phyloP scores from a whole-genome alignment of 1,140 invertebrate genomes.

The Myzus persicae region DNA sequence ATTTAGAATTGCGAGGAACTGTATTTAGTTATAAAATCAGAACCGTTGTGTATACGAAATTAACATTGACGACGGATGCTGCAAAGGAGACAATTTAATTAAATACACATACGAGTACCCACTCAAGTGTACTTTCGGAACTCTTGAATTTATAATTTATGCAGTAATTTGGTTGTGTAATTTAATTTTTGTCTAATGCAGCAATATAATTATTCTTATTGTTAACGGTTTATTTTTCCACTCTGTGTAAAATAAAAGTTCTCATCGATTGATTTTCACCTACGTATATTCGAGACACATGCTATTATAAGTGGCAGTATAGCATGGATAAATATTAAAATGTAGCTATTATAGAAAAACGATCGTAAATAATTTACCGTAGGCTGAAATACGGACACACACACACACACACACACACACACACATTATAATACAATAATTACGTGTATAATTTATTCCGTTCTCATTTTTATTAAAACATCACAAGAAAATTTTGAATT shows the following conservation, averaged over 20 bases:
- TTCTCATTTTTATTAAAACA: conserved; percentile 29
- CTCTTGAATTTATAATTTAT: not conserved
- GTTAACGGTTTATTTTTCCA: not conserved
- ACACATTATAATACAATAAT: not conserved
- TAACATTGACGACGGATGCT: not conserved
- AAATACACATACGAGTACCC: not conserved
- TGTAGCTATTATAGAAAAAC: not conserved
- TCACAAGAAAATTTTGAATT: conserved; percentile 12
- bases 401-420: not conserved
- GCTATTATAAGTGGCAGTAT: not conserved
- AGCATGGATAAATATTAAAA: not conserved
- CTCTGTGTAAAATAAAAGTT: not conserved
- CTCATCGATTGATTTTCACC: conserved; percentile 13
- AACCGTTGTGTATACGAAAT: conserved; percentile 1
- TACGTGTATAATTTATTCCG: not conserved
- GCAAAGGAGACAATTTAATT: not conserved
- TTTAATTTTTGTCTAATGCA: not conserved
- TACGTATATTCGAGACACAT: not conserved
- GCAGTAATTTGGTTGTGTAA: not conserved
- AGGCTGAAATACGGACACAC: not conserved
- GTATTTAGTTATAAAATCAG: not conserved
- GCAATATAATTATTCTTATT: not conserved
- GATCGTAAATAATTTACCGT: not conserved
- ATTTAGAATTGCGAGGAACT: not conserved
- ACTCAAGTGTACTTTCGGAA: not conserved